Conservation (phyloP, 2,797 vertebrate species). For the Bovichtus diacanthus region DNA sequence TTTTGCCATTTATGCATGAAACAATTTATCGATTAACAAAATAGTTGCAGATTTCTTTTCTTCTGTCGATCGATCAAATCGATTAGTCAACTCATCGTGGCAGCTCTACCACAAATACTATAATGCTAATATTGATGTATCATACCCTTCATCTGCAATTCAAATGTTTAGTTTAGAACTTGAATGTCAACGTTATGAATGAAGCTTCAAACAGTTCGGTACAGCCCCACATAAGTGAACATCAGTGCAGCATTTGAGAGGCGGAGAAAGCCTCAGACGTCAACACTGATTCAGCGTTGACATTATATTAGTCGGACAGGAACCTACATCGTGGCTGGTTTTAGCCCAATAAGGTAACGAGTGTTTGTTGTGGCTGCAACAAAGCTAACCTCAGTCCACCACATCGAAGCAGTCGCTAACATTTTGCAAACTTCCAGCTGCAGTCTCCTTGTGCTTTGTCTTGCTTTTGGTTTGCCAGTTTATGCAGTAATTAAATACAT, state of each 20-base stretch:
- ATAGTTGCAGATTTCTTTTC: too few species aligned
- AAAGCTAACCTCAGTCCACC: neutral
- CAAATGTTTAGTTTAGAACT: too few species aligned
- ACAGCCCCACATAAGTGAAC: too few species aligned
- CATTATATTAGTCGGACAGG: neutral
- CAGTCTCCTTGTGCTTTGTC: conserved; percentile 23
- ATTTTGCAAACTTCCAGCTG: conserved; percentile 5
- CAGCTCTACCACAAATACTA: too few species aligned
- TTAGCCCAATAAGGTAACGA: neutral
- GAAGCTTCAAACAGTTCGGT: too few species aligned
- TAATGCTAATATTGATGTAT: too few species aligned
- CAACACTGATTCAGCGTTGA: neutral
- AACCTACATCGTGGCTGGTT: neutral
- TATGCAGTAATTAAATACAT: neutral
- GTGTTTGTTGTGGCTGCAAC: neutral
- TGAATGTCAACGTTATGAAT: too few species aligned
- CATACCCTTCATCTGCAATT: too few species aligned
- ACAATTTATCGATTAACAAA: too few species aligned
- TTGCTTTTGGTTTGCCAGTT: neutral
- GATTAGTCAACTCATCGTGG: too few species aligned
- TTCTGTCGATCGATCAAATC: too few species aligned
- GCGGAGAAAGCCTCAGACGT: neutral
- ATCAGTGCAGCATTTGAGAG: conserved; percentile 11
- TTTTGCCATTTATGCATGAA: too few species aligned
- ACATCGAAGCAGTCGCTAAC: neutral